Base-by-base conservation (phyloP, 2,888 invertebrate genomes). In the Hypsopygia costalis region DNA sequence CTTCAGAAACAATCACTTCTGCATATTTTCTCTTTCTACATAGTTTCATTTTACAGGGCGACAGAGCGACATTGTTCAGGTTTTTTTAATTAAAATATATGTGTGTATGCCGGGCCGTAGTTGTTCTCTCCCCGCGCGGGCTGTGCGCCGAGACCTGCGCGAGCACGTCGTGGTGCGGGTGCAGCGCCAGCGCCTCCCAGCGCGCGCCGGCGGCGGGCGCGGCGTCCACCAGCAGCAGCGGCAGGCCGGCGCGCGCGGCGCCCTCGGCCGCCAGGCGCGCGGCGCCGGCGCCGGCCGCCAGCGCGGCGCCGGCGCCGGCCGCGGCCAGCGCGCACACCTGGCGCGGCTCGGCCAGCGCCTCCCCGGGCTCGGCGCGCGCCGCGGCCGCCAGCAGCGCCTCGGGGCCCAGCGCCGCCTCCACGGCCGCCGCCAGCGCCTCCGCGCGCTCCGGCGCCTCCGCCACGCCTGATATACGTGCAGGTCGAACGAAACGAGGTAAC, bases 241-340 rank as follows among this genome's bases (percentile, higher is more conserved):
- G 72, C 54, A 72, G 43, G 1, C 65, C 78, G 11, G 69, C 66
- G 42, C 81, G 75, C 43, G 77, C 73, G 30, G 75, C 77, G 20
- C 62, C 76, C 43, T 63, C 72, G 36, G 63, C 65, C 38, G 65
- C 70, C 47, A 74, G 63, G 35, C 53, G 45, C 34, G 55, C 40
- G 12, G 57, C 49, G 39, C 65, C 25, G 53, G 39, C 49, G 46
- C 11, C 34, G 11, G 22, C 38, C 34, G 30, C 48, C 58, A 3
- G 58, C 62, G 12, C 62, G 67, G 16, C 44, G 54, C 61, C 38
- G 47, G 56, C 42, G 42, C 55, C 16, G 3, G 16, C n/a, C 28
- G 45, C 58, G 1, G 44, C 53, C 11, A 48, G 6, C 47, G 40
- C 34, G 47, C 49, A 36, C 7, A n/a, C 49, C 34, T 43, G 39